Base-by-base conservation (phyloP, 1,140 invertebrate genomes). In the Leptonema lineaticorne region DNA sequence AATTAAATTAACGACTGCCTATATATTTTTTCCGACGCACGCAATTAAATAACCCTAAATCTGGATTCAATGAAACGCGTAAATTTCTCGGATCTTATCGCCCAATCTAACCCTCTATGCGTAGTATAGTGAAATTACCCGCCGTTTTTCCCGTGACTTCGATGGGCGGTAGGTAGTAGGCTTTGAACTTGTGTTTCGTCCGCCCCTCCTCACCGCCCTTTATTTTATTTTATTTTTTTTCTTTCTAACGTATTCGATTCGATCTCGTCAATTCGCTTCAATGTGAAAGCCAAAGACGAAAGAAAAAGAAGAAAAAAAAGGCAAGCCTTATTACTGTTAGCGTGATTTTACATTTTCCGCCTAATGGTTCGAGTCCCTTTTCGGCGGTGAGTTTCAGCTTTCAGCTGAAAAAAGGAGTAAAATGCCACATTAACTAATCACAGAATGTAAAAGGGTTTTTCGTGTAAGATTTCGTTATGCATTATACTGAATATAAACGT, bases 401-500 rank as follows among this genome's bases (percentile, higher is more conserved):
- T 24, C 50, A 53, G 9, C 2, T 9, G 22, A 53, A 53, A 59
- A 59, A 59, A 33, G 18, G 24, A 29, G 28, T 30, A n/a, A n/a
- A n/a, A n/a, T n/a, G n/a, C n/a, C n/a, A n/a, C n/a, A n/a, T n/a
- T n/a, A 59, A 59, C 28, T 59, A 59, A 59, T 33, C 30, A 59
- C 57, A 59, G 30, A 59, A 37, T 37, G 57, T 59, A 59, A 59
- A 59, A 59, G 57, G 57, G 27, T 59, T 59, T 59, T 59, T 59
- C 57, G 57, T 59, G 57, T 59, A 59, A 59, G 57, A 59, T 59
- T 59, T 59, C 30, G 57, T 59, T 29, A 59, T 29, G 57, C 57
- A 59, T 59, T 59, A 59, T 27, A 59, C 57, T 30, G 30, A 14
- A 30, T n/a, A n/a, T n/a, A n/a, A n/a, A n/a, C n/a, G n/a, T n/a